phyloP scores from a whole-genome alignment of 2,113 vertebrate species.

The Lasiurus borealis region DNA sequence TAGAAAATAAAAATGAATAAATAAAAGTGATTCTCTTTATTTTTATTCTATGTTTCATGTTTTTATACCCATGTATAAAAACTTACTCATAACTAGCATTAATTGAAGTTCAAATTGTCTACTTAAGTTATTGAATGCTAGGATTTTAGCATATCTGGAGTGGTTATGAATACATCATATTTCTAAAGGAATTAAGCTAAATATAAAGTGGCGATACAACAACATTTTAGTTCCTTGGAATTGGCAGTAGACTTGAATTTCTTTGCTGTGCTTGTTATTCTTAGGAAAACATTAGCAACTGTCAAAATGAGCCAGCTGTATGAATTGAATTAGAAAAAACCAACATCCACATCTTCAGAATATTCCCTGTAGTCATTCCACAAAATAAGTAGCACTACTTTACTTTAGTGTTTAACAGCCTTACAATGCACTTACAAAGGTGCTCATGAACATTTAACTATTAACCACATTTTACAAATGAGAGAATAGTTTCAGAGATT shows the following conservation, averaged over 20 bases:
- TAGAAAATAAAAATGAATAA: conserved; percentile 4
- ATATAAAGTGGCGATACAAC: background rate
- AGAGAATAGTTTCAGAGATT: background rate
- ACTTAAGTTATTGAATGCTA: background rate
- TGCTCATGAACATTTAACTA: background rate
- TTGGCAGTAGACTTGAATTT: background rate
- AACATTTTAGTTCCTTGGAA: conserved; percentile 20
- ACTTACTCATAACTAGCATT: background rate
- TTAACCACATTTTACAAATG: background rate
- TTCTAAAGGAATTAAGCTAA: background rate
- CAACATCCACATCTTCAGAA: background rate
- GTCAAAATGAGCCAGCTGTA: background rate
- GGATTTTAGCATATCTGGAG: background rate
- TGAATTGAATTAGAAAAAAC: background rate
- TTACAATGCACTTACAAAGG: background rate
- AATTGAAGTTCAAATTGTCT: background rate
- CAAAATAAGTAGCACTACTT: background rate
- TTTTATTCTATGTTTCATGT: background rate
- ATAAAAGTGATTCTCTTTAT: background rate
- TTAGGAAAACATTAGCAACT: background rate
- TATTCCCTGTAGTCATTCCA: background rate
- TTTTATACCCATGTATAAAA: background rate
- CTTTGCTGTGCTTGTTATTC: background rate
- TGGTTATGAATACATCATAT: background rate
- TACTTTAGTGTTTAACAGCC: background rate